phyloP scores from a whole-genome alignment of 2,888 invertebrate species.

The Prenolepis imparis region DNA sequence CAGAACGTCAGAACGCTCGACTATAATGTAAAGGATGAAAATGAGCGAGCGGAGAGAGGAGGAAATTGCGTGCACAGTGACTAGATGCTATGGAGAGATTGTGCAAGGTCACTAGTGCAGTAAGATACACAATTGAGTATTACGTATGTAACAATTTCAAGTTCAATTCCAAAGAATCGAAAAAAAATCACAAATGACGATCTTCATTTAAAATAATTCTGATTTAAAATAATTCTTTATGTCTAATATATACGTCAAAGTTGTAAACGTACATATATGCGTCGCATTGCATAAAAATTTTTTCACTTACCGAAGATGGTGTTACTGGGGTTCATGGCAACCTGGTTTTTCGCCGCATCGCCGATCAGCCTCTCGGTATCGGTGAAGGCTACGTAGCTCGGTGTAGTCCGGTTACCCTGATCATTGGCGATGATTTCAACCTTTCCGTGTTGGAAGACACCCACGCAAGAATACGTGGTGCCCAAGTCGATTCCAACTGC shows the following conservation, averaged over 20 bases:
- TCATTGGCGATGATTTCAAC: slow-evolving; percentile 96
- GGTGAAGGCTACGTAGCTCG: slow-evolving; percentile 95
- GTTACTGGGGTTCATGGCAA: slow-evolving; percentile 94
- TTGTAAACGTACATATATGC: neutral
- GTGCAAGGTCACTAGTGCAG: slow-evolving; percentile 7
- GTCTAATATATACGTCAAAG: neutral
- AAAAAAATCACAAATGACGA: slow-evolving; percentile 1
- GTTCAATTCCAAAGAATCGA: neutral
- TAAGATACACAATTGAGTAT: neutral
- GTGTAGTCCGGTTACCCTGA: slow-evolving; percentile 95
- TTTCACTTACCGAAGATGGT: slow-evolving; percentile 92
- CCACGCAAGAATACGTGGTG: slow-evolving; percentile 95
- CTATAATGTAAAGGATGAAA: slow-evolving; percentile 10
- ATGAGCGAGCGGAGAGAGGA: neutral
- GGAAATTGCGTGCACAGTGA: neutral
- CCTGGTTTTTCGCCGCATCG: slow-evolving; percentile 95
- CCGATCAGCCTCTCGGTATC: slow-evolving; percentile 94
- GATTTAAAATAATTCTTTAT: too few relatives aligned
- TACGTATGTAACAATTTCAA: neutral
- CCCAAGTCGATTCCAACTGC: slow-evolving; percentile 94
- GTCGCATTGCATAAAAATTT: neutral
- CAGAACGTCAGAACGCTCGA: neutral
- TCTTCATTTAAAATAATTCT: neutral
- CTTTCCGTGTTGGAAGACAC: slow-evolving; percentile 94
- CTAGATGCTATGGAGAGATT: neutral